phyloP scores from a whole-genome alignment of 1,140 invertebrate species.

The Battus philenor region DNA sequence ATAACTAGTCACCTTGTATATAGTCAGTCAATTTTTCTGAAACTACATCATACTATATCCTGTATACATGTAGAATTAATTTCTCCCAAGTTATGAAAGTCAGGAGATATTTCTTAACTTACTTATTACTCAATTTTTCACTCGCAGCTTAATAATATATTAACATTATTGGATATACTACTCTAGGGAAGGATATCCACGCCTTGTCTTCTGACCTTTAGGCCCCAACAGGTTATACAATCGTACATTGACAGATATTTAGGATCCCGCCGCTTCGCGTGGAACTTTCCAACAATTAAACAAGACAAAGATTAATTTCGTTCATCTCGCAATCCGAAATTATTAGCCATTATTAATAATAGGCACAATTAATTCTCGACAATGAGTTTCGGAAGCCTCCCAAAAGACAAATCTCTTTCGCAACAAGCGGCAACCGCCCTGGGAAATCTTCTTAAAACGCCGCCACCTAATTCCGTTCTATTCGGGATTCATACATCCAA shows the following conservation, averaged over 20 bases:
- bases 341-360: slow-evolving; percentile 6
- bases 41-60: too few relatives aligned
- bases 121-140: not conserved
- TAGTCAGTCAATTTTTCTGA: too few relatives aligned
- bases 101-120: not conserved
- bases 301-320: not conserved
- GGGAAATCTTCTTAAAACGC: slow-evolving; percentile 16
- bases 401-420: slow-evolving; percentile 8
- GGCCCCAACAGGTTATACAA: too few relatives aligned
- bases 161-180: too few relatives aligned
- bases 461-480: slow-evolving; percentile 4
- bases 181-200: too few relatives aligned
- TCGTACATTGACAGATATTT: too few relatives aligned
- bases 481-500: slow-evolving; percentile 7
- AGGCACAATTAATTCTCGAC: slow-evolving; percentile 6
- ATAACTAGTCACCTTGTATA: too few relatives aligned
- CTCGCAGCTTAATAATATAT: too few relatives aligned
- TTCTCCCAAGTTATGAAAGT: too few relatives aligned
- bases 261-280: not conserved
- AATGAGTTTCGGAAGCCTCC: slow-evolving; percentile 7
- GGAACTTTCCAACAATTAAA: not conserved
- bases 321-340: not conserved
- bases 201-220: too few relatives aligned
- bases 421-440: slow-evolving; percentile 2
- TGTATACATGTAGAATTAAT: too few relatives aligned